Evolutionary conservation across 2,113 vertebrate genomes (phyloP).

Genomic region (Haplochromis vanheusdeni): DNA sequence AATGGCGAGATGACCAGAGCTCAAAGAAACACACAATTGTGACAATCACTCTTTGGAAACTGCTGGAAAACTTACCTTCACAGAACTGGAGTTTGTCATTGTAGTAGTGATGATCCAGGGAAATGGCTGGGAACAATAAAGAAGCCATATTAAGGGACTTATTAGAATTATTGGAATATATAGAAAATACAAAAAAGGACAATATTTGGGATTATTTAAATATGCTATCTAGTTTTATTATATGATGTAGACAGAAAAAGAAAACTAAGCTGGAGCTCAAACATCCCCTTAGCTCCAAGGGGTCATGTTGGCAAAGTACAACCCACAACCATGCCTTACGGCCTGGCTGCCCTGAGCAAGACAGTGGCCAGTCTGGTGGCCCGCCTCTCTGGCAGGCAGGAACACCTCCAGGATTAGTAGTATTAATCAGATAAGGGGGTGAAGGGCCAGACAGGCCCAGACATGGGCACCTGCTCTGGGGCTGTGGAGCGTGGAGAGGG

Average conservation of each 20-base stretch:
- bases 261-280: constrained; percentile 60
- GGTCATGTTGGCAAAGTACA: constrained; percentile 32
- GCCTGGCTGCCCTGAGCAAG: constrained; percentile 53
- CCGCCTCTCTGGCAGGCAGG: constrained; percentile 74
- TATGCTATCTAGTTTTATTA: neutral
- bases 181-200: neutral
- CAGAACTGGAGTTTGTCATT: constrained; percentile 80
- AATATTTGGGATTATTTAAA: neutral
- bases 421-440: constrained; percentile 84
- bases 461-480: constrained; percentile 71
- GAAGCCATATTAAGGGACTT: neutral
- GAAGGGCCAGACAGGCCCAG: constrained; percentile 60
- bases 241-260: constrained; percentile 18
- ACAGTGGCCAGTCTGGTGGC: constrained; percentile 72
- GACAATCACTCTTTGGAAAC: neutral
- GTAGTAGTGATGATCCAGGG: constrained; percentile 75
- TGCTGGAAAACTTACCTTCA: constrained; percentile 75
- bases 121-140: constrained; percentile 48
- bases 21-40: neutral
- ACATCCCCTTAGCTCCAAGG: constrained; percentile 45
- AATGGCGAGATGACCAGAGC: neutral
- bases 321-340: constrained; percentile 43
- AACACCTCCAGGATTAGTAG: constrained; percentile 85
- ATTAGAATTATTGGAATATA: neutral
- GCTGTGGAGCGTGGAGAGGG: neutral